These are phyloP conservation scores for Marcusenius ussheri DNA, from an alignment of 2,113 vertebrate genomes.

Conservation along the genomic window DNA sequence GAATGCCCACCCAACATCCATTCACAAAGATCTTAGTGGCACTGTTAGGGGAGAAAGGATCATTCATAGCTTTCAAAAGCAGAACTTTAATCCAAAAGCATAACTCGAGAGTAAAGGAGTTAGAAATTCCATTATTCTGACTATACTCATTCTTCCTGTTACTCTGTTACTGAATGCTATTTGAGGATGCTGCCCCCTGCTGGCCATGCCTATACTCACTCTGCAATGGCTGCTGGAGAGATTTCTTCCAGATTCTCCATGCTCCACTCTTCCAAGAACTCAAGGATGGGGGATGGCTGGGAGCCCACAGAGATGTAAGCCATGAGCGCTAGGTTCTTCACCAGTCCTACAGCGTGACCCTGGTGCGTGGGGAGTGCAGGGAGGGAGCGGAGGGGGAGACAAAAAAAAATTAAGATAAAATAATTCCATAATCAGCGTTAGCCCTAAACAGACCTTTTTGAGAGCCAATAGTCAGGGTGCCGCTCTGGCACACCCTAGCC, in stretches of 20 bases:
- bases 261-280: slow-evolving; percentile 99
- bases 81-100: neutral
- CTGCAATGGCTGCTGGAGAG: slow-evolving; percentile 94
- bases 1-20: slow-evolving; percentile 97
- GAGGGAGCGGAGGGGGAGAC: neutral
- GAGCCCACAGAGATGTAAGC: slow-evolving; percentile 99
- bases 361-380: slow-evolving; percentile 36
- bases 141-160: neutral
- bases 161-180: neutral
- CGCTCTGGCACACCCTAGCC: neutral
- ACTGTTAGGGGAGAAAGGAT: slow-evolving; percentile 44
- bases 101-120: neutral
- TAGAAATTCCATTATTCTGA: neutral
- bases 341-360: slow-evolving; percentile 97
- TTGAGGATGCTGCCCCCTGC: slow-evolving; percentile 21
- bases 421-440: neutral
- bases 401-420: neutral
- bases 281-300: slow-evolving; percentile 93
- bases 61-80: neutral
- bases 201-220: slow-evolving; percentile 61
- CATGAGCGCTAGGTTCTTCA: slow-evolving; percentile 97
- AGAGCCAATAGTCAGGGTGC: neutral
- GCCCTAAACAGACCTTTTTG: neutral
- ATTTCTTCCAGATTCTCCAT: slow-evolving; percentile 99
- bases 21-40: slow-evolving; percentile 99